These are phyloP conservation scores for Anguilla marmorata DNA, from an alignment of 2,797 vertebrate species.

Conservation along the genomic window DNA sequence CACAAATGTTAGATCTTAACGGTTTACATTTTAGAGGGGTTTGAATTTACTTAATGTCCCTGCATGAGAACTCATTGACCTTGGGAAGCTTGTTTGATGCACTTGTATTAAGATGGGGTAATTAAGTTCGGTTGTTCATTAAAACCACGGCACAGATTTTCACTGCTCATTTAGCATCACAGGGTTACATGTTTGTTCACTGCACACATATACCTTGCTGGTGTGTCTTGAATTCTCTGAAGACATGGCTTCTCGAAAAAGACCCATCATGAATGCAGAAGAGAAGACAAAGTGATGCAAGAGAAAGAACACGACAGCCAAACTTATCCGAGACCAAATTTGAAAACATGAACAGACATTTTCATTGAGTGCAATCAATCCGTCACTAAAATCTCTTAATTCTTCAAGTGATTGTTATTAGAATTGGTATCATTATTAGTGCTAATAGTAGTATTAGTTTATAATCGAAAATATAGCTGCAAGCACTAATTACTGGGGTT, in stretches of 20 bases:
- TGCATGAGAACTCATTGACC: not conserved
- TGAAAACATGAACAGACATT: not conserved
- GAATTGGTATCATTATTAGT: not conserved
- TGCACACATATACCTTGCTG: not conserved
- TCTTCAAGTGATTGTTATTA: not conserved
- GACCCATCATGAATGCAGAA: not conserved
- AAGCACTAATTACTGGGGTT: not conserved
- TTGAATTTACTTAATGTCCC: not conserved
- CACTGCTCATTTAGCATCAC: not conserved
- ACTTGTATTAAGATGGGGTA: not conserved
- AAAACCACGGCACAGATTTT: not conserved
- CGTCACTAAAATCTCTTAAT: not conserved
- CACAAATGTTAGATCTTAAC: slow-evolving; percentile 5
- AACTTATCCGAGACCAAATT: not conserved
- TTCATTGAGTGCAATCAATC: not conserved
- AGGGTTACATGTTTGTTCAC: not conserved
- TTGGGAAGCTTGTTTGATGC: not conserved
- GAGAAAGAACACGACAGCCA: not conserved
- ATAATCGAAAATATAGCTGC: too few species aligned
- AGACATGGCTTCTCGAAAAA: not conserved
- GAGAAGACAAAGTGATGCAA: not conserved
- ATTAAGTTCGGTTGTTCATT: not conserved
- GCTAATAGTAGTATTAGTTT: not conserved
- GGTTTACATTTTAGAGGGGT: not conserved
- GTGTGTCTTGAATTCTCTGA: not conserved